Percentiles rank a stretch among this genome's conserved stretches.
phyloP scores from a whole-genome alignment of 2,888 invertebrate genomes.

The Ypsolopha sequella region DNA sequence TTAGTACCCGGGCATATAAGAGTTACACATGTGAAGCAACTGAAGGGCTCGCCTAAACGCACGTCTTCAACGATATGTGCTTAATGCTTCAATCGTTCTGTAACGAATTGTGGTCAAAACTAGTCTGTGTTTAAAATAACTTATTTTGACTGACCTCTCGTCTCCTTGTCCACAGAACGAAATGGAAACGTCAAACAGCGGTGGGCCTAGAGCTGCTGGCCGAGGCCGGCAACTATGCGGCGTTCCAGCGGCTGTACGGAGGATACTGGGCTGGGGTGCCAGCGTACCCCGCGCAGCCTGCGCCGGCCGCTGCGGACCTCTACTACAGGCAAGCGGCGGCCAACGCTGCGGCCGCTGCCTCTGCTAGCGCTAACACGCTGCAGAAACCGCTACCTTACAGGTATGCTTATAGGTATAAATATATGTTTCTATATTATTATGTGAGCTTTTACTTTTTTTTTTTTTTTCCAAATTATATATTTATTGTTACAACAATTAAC shows the following conservation, averaged over 20 bases:
- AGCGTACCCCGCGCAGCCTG: conserved; percentile 76
- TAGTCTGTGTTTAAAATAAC: neutral
- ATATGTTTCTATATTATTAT: neutral
- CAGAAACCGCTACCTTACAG: conserved; percentile 91
- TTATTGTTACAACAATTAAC: too few relatives aligned
- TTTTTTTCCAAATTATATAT: too few relatives aligned
- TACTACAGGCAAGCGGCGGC: conserved; percentile 87
- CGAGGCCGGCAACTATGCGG: conserved; percentile 98
- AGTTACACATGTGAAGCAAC: too few relatives aligned
- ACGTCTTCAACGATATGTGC: too few relatives aligned
- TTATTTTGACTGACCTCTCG: neutral
- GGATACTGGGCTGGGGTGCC: conserved; percentile 79
- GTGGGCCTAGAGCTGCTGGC: conserved; percentile 96
- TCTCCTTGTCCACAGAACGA: conserved; percentile 78
- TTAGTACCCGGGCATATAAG: too few relatives aligned
- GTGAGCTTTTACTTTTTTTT: too few relatives aligned
- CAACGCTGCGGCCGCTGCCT: conserved; percentile 73
- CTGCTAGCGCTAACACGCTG: conserved; percentile 76
- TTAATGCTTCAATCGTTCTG: too few relatives aligned
- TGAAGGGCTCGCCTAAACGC: too few relatives aligned
- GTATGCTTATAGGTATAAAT: conserved; percentile 19
- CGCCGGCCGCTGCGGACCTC: conserved; percentile 82
- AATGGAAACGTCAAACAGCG: conserved; percentile 99
- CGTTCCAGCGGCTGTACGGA: conserved; percentile 95
- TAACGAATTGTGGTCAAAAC: too few relatives aligned